Percentiles rank a stretch among this genome's conserved stretches.
Evolutionary conservation across 2,797 vertebrate species (phyloP).

Genomic region (Ctenosaura bakeri): DNA sequence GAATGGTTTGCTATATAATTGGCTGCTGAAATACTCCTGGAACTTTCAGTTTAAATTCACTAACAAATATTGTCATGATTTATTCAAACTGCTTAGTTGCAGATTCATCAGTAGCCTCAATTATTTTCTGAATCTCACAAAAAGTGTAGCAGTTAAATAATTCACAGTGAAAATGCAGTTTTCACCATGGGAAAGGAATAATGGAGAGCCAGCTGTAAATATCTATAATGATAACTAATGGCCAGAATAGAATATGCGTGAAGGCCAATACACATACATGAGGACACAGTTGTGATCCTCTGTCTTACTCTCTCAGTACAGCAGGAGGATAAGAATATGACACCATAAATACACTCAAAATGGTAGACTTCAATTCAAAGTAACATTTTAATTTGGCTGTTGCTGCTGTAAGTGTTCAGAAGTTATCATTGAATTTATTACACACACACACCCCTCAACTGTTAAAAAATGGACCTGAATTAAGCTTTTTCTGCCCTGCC

Average conservation of each 20-base stretch:
- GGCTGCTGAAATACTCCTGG: not conserved
- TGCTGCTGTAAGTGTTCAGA: not conserved
- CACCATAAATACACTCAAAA: not conserved
- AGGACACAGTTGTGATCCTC: not conserved
- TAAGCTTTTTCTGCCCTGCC: not conserved
- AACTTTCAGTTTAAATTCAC: slow-evolving; percentile 37
- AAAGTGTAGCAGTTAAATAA: not conserved
- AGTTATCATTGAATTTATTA: not conserved
- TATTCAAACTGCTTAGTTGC: not conserved
- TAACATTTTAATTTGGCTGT: slow-evolving; percentile 7
- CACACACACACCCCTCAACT: not conserved
- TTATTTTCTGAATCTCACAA: slow-evolving; percentile 20
- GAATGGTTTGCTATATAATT: slow-evolving; percentile 22
- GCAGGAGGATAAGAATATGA: not conserved
- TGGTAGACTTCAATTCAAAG: not conserved
- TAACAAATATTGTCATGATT: slow-evolving; percentile 24
- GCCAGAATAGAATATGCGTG: slow-evolving; percentile 20
- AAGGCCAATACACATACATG: not conserved
- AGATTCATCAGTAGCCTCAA: not conserved
- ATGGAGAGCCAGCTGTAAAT: slow-evolving; percentile 8
- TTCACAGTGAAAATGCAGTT: not conserved
- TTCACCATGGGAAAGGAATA: not conserved
- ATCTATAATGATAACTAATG: slow-evolving; percentile 34
- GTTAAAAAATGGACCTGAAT: not conserved
- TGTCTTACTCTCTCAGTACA: not conserved